phyloP scores from a whole-genome alignment of 2,797 vertebrate species.

The Silurus aristotelis region DNA sequence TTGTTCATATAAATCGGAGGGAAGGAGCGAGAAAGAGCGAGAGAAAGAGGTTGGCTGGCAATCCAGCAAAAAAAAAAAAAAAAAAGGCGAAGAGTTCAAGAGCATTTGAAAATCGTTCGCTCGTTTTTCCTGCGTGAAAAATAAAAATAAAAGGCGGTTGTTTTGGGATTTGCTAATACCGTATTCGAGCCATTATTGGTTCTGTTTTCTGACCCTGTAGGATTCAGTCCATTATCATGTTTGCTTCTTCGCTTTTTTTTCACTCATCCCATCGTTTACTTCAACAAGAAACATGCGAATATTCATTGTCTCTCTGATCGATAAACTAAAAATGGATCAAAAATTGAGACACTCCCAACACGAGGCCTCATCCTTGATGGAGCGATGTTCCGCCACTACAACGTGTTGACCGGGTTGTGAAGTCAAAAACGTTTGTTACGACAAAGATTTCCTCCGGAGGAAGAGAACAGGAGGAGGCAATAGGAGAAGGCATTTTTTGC shows the following conservation, averaged over 20 bases:
- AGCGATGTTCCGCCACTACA: background rate
- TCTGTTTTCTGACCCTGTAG: slow-evolving; percentile 46
- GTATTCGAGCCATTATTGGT: slow-evolving; percentile 32
- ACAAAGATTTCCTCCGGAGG: slow-evolving; percentile 28
- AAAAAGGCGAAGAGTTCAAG: slow-evolving; percentile 3
- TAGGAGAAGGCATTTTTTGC: background rate
- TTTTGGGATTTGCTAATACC: slow-evolving; percentile 43
- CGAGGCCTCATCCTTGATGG: background rate
- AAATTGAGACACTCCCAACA: background rate
- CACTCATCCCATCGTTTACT: background rate
- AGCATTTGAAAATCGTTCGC: slow-evolving; percentile 34
- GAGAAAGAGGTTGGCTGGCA: slow-evolving; percentile 11
- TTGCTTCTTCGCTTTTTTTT: slow-evolving; percentile 26
- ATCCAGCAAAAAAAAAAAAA: background rate
- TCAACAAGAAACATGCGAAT: background rate
- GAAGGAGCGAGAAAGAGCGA: slow-evolving; percentile 8
- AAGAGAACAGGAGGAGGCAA: background rate
- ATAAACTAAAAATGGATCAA: background rate
- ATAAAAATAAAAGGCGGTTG: background rate
- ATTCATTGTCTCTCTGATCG: background rate
- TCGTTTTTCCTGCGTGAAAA: slow-evolving; percentile 23
- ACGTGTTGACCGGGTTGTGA: slow-evolving; percentile 46
- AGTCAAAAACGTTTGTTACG: slow-evolving; percentile 41
- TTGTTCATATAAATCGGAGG: slow-evolving; percentile 37
- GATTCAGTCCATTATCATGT: slow-evolving; percentile 23